phyloP scores from a whole-genome alignment of 2,797 vertebrate species.

The Muraenolepis orangiensis region DNA sequence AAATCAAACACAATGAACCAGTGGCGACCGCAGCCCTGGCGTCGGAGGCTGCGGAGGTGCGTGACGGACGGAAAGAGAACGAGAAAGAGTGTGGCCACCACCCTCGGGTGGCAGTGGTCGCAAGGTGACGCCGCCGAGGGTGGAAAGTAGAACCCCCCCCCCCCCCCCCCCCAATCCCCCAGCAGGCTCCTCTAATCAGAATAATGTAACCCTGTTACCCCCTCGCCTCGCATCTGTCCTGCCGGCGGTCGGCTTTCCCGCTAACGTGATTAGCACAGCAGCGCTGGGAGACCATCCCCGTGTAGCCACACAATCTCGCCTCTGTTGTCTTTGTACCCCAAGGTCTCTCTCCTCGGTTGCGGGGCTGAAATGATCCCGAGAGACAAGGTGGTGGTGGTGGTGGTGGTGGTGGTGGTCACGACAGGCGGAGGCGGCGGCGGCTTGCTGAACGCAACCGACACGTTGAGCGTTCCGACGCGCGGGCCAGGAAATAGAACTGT shows the following conservation, averaged over 20 bases:
- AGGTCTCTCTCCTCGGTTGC: slow-evolving; percentile 59
- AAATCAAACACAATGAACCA: background rate
- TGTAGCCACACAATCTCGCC: slow-evolving; percentile 63
- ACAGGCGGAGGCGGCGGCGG: slow-evolving; percentile 43
- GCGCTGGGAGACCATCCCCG: slow-evolving; percentile 63
- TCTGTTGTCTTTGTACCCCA: slow-evolving; percentile 65
- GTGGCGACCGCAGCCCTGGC: background rate
- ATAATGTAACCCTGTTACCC: slow-evolving; percentile 69
- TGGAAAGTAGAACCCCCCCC: slow-evolving; percentile 50
- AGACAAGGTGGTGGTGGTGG: slow-evolving; percentile 58
- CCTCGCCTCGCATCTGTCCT: slow-evolving; percentile 66
- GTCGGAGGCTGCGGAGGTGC: slow-evolving; percentile 2
- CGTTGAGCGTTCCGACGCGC: background rate
- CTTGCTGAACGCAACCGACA: background rate
- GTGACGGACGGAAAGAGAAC: slow-evolving; percentile 15
- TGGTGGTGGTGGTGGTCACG: too few species aligned
- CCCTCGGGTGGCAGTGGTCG: slow-evolving; percentile 5
- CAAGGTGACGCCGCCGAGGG: slow-evolving; percentile 49
- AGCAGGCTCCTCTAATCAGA: slow-evolving; percentile 61
- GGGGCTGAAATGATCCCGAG: slow-evolving; percentile 48
- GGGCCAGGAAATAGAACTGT: background rate
- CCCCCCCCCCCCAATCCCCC: slow-evolving; percentile 35
- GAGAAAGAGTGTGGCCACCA: slow-evolving; percentile 24
- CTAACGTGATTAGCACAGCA: slow-evolving; percentile 72
- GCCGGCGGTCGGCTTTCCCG: slow-evolving; percentile 58